A percentile compares a stretch with the other conserved stretches of the same genome.
Evolutionary conservation across 1,140 invertebrate species (phyloP).

Genomic region (Mya arenaria): DNA sequence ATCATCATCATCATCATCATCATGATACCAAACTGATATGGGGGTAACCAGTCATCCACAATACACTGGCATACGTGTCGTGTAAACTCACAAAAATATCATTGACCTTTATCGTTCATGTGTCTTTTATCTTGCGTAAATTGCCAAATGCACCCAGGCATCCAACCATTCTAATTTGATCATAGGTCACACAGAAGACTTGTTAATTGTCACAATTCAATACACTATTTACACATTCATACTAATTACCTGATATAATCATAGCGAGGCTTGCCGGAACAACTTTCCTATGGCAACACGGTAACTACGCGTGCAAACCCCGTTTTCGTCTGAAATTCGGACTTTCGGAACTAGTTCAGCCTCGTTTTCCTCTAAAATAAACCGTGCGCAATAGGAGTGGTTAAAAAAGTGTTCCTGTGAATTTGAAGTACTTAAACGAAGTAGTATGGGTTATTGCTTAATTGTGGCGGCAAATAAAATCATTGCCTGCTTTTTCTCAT

Average conservation of each 20-base stretch:
- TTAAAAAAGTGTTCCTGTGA: constrained; percentile 24
- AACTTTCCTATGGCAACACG: too few species aligned
- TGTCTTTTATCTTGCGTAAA: too few species aligned
- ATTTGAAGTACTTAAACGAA: constrained; percentile 50
- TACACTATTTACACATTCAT: not conserved
- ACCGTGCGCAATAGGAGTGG: constrained; percentile 17
- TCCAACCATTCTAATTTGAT: too few species aligned
- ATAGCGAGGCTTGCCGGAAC: too few species aligned
- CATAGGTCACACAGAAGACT: not conserved
- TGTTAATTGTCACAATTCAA: not conserved
- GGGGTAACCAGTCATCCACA: too few species aligned
- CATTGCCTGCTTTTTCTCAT: constrained; percentile 36
- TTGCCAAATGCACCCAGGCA: too few species aligned
- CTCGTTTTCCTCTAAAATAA: constrained; percentile 30
- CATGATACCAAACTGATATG: too few species aligned
- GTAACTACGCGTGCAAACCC: too few species aligned
- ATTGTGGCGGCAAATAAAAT: constrained; percentile 52
- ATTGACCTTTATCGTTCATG: too few species aligned
- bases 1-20: not conserved
- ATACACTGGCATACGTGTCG: too few species aligned
- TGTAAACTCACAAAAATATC: too few species aligned
- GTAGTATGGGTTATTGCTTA: constrained; percentile 43
- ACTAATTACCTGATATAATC: not conserved
- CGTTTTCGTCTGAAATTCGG: too few species aligned
- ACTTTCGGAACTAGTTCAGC: constrained; percentile 36